Evolutionary conservation across 2,797 vertebrate species (phyloP).

Genomic region (Mus caroli): DNA sequence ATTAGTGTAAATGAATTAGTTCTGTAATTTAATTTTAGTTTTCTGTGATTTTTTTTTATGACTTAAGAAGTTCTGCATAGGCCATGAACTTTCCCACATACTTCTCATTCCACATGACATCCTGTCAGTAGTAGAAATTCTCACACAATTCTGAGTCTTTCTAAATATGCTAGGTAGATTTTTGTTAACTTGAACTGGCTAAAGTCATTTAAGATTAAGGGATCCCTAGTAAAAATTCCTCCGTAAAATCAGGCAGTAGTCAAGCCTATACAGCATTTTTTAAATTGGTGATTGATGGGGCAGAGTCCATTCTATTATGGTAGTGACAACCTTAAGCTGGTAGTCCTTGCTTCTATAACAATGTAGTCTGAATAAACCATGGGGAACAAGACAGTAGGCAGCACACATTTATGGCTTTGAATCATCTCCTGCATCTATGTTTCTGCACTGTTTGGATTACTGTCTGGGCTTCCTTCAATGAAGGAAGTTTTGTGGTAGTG

Average conservation of each 20-base stretch:
- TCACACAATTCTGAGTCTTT: neutral
- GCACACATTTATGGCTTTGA: neutral
- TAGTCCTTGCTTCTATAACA: neutral
- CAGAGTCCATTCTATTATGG: too few species aligned
- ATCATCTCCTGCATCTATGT: neutral
- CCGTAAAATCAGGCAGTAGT: too few species aligned
- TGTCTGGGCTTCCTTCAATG: neutral
- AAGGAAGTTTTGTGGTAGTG: neutral
- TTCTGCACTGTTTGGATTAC: neutral
- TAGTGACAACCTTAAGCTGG: neutral
- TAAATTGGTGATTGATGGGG: neutral
- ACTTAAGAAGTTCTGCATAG: neutral
- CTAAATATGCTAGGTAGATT: neutral
- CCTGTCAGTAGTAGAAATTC: too few species aligned
- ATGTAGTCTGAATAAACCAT: neutral
- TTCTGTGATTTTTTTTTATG: neutral
- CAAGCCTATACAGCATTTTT: neutral
- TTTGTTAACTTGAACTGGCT: neutral
- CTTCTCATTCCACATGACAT: fast-evolving
- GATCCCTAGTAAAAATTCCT: too few species aligned
- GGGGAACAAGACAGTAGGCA: neutral
- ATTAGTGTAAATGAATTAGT: neutral
- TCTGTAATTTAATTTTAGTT: neutral
- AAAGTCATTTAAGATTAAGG: too few species aligned
- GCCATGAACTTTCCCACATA: too few species aligned